Percentiles rank a stretch among this genome's conserved stretches.
Conservation (phyloP, 2,888 invertebrate species). For the Drosophila sordidula region DNA sequence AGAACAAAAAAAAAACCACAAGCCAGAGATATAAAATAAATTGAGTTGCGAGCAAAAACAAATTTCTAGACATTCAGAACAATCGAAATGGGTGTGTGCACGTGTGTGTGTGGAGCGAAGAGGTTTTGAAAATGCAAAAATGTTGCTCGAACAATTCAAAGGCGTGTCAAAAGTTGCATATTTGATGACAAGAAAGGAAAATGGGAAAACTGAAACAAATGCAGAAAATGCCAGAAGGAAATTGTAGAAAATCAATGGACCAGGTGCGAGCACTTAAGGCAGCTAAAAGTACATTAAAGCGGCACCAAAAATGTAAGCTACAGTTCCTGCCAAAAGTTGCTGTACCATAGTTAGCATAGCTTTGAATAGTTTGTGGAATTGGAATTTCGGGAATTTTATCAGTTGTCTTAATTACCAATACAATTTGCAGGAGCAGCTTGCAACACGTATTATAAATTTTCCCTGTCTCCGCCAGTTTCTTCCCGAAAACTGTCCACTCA, state of each 20-base stretch:
- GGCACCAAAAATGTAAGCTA: too few relatives aligned
- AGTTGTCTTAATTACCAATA: conserved; percentile 11
- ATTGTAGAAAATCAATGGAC: conserved; percentile 1
- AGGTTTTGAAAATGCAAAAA: conserved; percentile 1
- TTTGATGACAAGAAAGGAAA: conserved; percentile 22
- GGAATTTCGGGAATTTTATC: not conserved
- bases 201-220: conserved; percentile 5
- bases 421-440: not conserved
- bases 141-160: conserved; percentile 13
- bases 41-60: conserved; percentile 2
- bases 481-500: not conserved
- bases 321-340: too few relatives aligned
- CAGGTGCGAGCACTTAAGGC: not conserved
- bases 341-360: too few relatives aligned
- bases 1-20: not conserved
- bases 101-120: not conserved
- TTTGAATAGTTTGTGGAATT: not conserved
- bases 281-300: too few relatives aligned
- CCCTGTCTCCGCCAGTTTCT: not conserved
- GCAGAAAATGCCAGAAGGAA: conserved; percentile 3
- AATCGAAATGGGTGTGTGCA: conserved; percentile 8
- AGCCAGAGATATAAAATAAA: conserved; percentile 7
- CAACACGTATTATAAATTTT: too few relatives aligned
- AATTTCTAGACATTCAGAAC: conserved; percentile 2
- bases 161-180: conserved; percentile 34